These are phyloP conservation scores for Tokudaia muenninki DNA, from an alignment of 2,797 vertebrate genomes.

Conservation along the genomic window DNA sequence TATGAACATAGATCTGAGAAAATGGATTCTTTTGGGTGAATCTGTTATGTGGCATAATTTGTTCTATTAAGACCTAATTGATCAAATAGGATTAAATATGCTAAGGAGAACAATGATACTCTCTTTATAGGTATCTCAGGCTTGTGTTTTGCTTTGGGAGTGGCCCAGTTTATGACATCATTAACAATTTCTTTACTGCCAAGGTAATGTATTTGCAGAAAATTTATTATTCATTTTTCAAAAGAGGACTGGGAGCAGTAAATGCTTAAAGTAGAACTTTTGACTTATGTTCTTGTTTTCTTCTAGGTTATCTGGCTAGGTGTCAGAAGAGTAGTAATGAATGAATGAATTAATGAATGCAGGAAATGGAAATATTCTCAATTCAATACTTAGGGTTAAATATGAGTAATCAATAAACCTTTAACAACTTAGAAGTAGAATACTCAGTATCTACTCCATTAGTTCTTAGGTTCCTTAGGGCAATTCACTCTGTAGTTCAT, in stretches of 20 bases:
- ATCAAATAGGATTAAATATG: background rate
- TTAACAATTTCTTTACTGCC: conserved; percentile 40
- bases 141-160: background rate
- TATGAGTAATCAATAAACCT: background rate
- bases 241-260: background rate
- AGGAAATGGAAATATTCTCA: background rate
- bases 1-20: conserved; percentile 37
- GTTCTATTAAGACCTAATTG: conserved; percentile 1
- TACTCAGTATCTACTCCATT: background rate
- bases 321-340: background rate
- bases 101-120: background rate
- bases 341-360: background rate
- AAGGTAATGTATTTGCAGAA: conserved; percentile 6
- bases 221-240: conserved; percentile 55
- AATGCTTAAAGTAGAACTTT: conserved; percentile 30
- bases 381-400: background rate
- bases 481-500: background rate
- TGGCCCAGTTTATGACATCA: background rate
- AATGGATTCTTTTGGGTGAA: conserved; percentile 17
- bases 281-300: background rate
- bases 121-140: background rate
- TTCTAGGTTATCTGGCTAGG: background rate
- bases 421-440: conserved; percentile 1
- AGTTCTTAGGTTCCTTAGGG: background rate
- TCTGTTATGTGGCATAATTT: conserved; percentile 17